These are phyloP conservation scores for Drosophila affinis DNA, from an alignment of 2,888 invertebrate species.

Conservation along the genomic window DNA sequence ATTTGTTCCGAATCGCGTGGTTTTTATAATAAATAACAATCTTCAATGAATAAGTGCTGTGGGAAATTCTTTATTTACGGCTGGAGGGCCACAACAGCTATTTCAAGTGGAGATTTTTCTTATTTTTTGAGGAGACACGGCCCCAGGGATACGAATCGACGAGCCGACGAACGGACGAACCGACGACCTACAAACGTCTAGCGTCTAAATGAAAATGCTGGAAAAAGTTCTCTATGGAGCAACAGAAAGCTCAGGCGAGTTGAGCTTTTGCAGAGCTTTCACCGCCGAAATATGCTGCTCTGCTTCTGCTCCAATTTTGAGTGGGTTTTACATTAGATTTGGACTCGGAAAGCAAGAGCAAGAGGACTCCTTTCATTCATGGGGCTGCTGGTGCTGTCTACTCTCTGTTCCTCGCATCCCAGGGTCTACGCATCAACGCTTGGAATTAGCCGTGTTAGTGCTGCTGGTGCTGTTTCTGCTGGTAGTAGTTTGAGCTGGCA, in stretches of 20 bases:
- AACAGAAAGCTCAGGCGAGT: slow-evolving; percentile 56
- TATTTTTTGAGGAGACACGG: slow-evolving; percentile 6
- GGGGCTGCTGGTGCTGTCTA: neutral
- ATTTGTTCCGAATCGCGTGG: slow-evolving; percentile 10
- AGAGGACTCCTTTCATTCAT: slow-evolving; percentile 25
- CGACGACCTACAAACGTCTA: slow-evolving; percentile 58
- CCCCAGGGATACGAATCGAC: neutral
- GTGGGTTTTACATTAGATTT: neutral
- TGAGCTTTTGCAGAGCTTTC: slow-evolving; percentile 25
- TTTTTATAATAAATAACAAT: slow-evolving; percentile 21
- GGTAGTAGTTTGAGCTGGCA: neutral
- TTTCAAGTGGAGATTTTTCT: slow-evolving; percentile 19
- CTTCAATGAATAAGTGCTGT: slow-evolving; percentile 28
- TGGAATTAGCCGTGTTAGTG: slow-evolving; percentile 63
- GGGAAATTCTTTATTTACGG: slow-evolving; percentile 2
- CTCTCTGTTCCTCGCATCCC: neutral
- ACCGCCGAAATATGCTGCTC: neutral
- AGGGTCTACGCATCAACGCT: slow-evolving; percentile 57
- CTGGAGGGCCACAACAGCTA: slow-evolving; percentile 15
- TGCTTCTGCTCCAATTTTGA: slow-evolving; percentile 43
- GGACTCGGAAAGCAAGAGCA: slow-evolving; percentile 11
- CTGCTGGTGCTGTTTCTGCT: slow-evolving; percentile 6
- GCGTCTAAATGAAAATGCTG: slow-evolving; percentile 66
- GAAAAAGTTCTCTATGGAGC: slow-evolving; percentile 45
- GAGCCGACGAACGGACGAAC: slow-evolving; percentile 40